Base-by-base conservation (phyloP, 35 echinoderm and acorn worm genomes). In the Ptychodera flava region DNA sequence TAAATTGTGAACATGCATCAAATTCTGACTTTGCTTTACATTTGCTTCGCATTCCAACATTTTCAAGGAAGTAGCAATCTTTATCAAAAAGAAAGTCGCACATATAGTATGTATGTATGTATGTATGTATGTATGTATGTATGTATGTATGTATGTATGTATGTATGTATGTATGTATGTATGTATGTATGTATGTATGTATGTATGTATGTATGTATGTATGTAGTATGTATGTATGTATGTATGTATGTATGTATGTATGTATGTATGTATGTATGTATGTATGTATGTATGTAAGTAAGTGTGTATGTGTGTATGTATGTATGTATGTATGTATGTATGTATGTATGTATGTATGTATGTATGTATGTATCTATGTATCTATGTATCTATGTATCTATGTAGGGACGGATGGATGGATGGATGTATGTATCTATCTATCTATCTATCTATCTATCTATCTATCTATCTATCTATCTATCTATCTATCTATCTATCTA, bases 151-250 rank as follows among this genome's bases (percentile, higher is more conserved):
- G 6, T 64, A 64, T 64, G 45, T 64, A 64, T 64, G 45, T 22
- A 64, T 64, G 45, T 64, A 64, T 22, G n/a, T n/a, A n/a, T n/a
- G n/a, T n/a, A n/a, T n/a, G n/a, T n/a, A n/a, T n/a, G n/a, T n/a
- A n/a, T n/a, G n/a, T n/a, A n/a, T n/a, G n/a, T 12, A n/a, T 64
- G 45, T 64, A 64, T 64, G 45, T 64, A 64, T 64, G 45, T 64
- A 64, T 64, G 45, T 64, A 64, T 64, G 45, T 64, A 64, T 64
- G 45, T 64, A 64, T 64, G 45, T 64, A 64, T 64, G 45, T 64
- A 64, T 64, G 45, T 64, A 64, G 45, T 64, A 64, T 64, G 45
- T 64, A 64, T 64, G 45, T 64, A 22, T 64, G 45, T 64, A 22
- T 64, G 22, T 22, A 64, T 64, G 45, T 22, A 64, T 64, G 45